Conservation (phyloP, 2,888 invertebrate genomes). For the Shargacucullia verbasci region DNA sequence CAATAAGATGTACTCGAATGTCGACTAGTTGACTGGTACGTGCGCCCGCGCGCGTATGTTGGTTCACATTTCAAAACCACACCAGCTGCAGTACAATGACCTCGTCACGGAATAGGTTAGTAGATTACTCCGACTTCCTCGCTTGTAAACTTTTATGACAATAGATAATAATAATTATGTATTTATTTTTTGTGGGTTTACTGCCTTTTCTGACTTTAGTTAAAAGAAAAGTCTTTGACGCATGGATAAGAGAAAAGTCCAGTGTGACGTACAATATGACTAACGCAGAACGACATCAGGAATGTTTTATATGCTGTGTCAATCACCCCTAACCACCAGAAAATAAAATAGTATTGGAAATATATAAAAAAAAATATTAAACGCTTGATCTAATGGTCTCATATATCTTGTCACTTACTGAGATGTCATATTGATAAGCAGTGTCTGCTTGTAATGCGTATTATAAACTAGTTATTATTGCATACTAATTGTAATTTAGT, state of each 20-base stretch:
- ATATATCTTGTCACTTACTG: constrained; percentile 1
- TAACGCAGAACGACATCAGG: neutral
- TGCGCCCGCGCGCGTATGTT: constrained; percentile 61
- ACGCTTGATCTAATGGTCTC: neutral
- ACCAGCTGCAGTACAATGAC: constrained; percentile 70
- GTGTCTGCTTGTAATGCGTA: constrained; percentile 18
- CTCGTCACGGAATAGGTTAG: constrained; percentile 67
- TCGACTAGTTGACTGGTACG: constrained; percentile 54
- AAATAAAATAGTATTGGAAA: too few relatives aligned
- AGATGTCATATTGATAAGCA: constrained; percentile 8
- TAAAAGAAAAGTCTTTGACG: neutral
- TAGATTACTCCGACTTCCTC: constrained; percentile 64
- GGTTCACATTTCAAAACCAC: constrained; percentile 63
- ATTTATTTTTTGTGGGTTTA: constrained; percentile 14
- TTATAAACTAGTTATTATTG: constrained; percentile 24
- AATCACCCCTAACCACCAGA: neutral
- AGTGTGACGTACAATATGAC: constrained; percentile 8
- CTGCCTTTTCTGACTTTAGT: constrained; percentile 7
- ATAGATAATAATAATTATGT: constrained; percentile 37
- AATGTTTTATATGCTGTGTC: neutral
- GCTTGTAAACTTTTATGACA: constrained; percentile 43
- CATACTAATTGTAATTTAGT: constrained; percentile 39
- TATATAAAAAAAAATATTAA: neutral
- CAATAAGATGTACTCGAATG: constrained; percentile 27
- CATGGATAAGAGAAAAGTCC: constrained; percentile 2